phyloP scores from a whole-genome alignment of 2,797 vertebrate genomes.

The Coilia nasus region DNA sequence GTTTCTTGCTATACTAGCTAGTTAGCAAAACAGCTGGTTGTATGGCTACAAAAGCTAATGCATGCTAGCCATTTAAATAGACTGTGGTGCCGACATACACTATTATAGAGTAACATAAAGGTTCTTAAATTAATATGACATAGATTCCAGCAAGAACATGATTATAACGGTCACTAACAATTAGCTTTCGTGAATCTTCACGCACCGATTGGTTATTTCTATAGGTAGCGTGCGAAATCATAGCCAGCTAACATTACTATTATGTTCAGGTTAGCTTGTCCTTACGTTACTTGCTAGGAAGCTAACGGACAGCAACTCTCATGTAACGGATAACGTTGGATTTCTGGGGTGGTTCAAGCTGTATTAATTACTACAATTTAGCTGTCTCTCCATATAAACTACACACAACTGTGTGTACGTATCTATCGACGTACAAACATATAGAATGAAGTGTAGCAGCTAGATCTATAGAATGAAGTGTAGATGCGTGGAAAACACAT shows the following conservation, averaged over 20 bases:
- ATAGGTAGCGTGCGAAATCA: not conserved
- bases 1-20: not conserved
- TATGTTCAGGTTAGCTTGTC: not conserved
- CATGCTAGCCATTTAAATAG: slow-evolving; percentile 2
- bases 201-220: not conserved
- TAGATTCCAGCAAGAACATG: not conserved
- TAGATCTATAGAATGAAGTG: too few relatives aligned
- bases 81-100: not conserved
- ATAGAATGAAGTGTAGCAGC: too few relatives aligned
- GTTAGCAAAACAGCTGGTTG: not conserved
- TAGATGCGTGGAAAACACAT: too few relatives aligned
- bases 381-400: too few relatives aligned
- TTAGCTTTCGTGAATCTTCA: not conserved
- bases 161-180: not conserved
- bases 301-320: not conserved
- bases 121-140: not conserved
- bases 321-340: too few relatives aligned
- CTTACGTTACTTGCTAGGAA: not conserved
- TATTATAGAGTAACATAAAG: not conserved
- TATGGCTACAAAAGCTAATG: slow-evolving; percentile 18
- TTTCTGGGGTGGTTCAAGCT: too few relatives aligned
- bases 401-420: too few relatives aligned
- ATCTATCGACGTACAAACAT: too few relatives aligned
- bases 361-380: too few relatives aligned
- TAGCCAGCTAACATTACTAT: not conserved